These are phyloP conservation scores for Pteruthius melanotis DNA, from an alignment of 2,113 vertebrate genomes.

Conservation along the genomic window DNA sequence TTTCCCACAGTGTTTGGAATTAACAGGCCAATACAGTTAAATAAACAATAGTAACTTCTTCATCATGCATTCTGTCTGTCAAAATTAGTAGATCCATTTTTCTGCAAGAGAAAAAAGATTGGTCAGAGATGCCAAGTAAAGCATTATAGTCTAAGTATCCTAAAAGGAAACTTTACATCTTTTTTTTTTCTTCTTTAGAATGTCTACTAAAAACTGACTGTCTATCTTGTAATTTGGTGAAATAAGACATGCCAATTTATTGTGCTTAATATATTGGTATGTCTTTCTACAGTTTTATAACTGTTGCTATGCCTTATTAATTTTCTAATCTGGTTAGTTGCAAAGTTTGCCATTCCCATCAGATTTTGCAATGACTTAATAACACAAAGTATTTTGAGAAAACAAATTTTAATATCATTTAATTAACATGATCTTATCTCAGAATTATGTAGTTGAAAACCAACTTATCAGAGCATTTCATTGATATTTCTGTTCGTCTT, in stretches of 20 bases:
- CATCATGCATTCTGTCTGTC: neutral
- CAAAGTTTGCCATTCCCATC: neutral
- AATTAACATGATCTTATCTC: neutral
- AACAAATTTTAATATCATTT: neutral
- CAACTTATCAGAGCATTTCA: neutral
- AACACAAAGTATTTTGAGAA: neutral
- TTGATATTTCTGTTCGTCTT: neutral
- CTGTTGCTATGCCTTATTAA: neutral
- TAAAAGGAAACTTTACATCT: neutral
- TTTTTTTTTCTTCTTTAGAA: neutral
- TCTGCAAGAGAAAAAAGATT: slow-evolving; percentile 68
- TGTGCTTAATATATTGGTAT: neutral
- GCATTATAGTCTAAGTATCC: neutral
- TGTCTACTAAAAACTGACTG: neutral
- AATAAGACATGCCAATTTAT: neutral
- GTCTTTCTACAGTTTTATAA: neutral
- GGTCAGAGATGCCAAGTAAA: slow-evolving; percentile 5
- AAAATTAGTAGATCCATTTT: slow-evolving; percentile 74
- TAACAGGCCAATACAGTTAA: neutral
- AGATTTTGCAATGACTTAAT: neutral
- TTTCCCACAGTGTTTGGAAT: slow-evolving; percentile 15
- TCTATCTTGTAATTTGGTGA: neutral
- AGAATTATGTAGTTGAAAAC: neutral
- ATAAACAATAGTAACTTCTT: slow-evolving; percentile 5
- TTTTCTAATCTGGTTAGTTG: neutral